These are phyloP conservation scores for Lineus longissimus DNA, from an alignment of 1,140 invertebrate genomes.

Conservation along the genomic window DNA sequence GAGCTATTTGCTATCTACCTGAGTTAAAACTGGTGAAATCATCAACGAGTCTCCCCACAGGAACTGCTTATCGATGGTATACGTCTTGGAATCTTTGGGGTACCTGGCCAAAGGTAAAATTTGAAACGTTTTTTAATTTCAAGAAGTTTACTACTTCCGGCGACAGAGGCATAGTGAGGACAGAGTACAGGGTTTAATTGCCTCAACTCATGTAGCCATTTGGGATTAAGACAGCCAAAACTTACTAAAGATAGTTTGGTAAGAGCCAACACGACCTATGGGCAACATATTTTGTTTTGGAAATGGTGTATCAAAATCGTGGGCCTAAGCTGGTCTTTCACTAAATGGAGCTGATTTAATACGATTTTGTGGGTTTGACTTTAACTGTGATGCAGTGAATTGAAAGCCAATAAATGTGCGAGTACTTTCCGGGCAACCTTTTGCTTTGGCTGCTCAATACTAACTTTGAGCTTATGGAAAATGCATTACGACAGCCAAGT, in stretches of 20 bases:
- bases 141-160: too few relatives aligned
- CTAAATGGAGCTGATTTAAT: too few relatives aligned
- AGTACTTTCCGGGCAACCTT: too few relatives aligned
- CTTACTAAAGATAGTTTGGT: too few relatives aligned
- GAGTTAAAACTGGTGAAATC: slow-evolving; percentile 65
- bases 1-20: slow-evolving; percentile 22
- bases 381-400: too few relatives aligned
- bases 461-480: neutral
- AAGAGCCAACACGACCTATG: too few relatives aligned
- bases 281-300: too few relatives aligned
- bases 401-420: too few relatives aligned
- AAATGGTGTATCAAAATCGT: too few relatives aligned
- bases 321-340: too few relatives aligned
- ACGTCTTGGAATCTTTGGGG: slow-evolving; percentile 64
- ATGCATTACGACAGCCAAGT: neutral
- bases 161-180: neutral
- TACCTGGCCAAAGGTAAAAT: slow-evolving; percentile 31
- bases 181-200: neutral
- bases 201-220: neutral
- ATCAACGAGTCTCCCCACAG: slow-evolving; percentile 73
- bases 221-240: too few relatives aligned
- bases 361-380: too few relatives aligned
- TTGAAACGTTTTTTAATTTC: neutral
- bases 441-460: neutral
- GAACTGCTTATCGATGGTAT: slow-evolving; percentile 74